A percentile compares a stretch with the other conserved stretches of the same genome.
Evolutionary conservation across 2,888 invertebrate genomes (phyloP).

Genomic region (Anarsia innoxiella): DNA sequence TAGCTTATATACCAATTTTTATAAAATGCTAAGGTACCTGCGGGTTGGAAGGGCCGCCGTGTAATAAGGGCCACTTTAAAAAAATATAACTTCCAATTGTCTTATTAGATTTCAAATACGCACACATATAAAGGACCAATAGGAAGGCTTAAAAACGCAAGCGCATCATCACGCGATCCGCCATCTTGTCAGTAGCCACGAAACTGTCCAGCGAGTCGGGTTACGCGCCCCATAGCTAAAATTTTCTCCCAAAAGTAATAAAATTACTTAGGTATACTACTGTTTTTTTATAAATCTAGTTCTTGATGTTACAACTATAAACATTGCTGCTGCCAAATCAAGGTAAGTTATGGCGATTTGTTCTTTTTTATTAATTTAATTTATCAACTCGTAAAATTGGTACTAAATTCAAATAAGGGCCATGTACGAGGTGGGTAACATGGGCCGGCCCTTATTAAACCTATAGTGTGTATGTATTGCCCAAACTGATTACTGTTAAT

Average conservation of each 20-base stretch:
- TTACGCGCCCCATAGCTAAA: background rate
- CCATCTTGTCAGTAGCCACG: slow-evolving; percentile 9
- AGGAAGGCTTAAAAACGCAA: slow-evolving; percentile 1
- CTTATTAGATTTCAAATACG: slow-evolving; percentile 3
- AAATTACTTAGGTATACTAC: background rate
- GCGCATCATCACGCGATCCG: slow-evolving; percentile 2
- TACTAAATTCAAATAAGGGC: background rate
- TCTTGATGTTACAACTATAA: background rate
- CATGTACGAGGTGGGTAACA: background rate
- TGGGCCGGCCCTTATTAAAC: slow-evolving; percentile 7
- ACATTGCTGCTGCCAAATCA: background rate
- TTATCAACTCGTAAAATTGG: background rate
- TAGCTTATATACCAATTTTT: too few species aligned
- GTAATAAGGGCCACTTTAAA: slow-evolving; percentile 4
- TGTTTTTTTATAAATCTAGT: background rate
- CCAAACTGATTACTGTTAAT: background rate
- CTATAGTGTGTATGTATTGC: background rate
- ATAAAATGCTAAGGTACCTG: too few species aligned
- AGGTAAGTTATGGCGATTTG: background rate
- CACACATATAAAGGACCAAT: slow-evolving; percentile 6
- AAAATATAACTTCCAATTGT: slow-evolving; percentile 3
- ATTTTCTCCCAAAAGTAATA: slow-evolving; percentile 2
- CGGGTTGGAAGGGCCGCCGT: slow-evolving; percentile 4
- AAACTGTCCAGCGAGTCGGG: background rate
- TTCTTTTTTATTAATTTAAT: background rate